These are phyloP conservation scores for Emmelina monodactyla DNA, from an alignment of 2,888 invertebrate species.

Conservation along the genomic window DNA sequence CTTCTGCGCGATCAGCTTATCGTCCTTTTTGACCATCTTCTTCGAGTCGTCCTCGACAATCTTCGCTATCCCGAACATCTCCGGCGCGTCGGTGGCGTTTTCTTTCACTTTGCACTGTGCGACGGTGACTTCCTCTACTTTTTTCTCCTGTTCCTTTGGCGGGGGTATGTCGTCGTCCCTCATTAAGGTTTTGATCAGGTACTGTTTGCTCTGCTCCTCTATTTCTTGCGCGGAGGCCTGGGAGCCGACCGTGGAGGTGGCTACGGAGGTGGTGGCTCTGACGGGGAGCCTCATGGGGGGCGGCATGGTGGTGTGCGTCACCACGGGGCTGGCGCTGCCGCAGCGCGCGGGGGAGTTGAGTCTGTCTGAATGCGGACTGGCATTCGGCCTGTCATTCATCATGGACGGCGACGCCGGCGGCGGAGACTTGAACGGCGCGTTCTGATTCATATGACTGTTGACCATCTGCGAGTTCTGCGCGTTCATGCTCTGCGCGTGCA, in stretches of 20 bases:
- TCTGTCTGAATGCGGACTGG: background rate
- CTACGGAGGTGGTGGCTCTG: conserved; percentile 32
- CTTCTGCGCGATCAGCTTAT: conserved; percentile 37
- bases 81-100: conserved; percentile 45
- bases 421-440: conserved; percentile 24
- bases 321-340: background rate
- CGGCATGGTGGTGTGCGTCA: conserved; percentile 30
- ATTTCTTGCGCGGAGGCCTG: conserved; percentile 65
- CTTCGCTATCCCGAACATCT: conserved; percentile 66
- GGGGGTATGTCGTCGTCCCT: conserved; percentile 85
- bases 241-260: conserved; percentile 52
- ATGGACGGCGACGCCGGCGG: conserved; percentile 22
- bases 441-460: conserved; percentile 8
- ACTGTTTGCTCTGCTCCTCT: conserved; percentile 76
- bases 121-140: conserved; percentile 60
- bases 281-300: conserved; percentile 42
- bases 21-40: conserved; percentile 33
- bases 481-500: background rate
- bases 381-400: conserved; percentile 5
- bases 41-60: conserved; percentile 34
- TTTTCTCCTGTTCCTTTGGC: conserved; percentile 62
- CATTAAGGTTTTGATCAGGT: conserved; percentile 89
- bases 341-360: background rate
- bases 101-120: conserved; percentile 44
- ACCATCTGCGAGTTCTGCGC: conserved; percentile 13